Percentiles rank a stretch among this genome's conserved stretches.
phyloP scores from a whole-genome alignment of 2,888 invertebrate species.

The Cenopis cana region DNA sequence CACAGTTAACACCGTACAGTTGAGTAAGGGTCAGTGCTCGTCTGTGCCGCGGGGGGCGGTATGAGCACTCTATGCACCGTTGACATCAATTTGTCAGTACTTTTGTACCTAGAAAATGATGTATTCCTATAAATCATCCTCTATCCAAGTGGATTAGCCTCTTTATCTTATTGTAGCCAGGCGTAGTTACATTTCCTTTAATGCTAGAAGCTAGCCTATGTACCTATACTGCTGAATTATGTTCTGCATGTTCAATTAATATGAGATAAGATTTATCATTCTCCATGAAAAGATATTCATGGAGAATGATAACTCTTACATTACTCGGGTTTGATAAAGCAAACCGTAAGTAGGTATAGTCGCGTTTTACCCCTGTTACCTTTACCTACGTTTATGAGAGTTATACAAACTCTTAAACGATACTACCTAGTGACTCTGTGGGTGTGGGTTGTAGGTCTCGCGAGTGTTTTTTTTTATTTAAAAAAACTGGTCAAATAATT shows the following conservation, averaged over 20 bases:
- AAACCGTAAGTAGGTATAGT: neutral
- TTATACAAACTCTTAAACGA: neutral
- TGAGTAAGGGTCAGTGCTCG: slow-evolving; percentile 77
- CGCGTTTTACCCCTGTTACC: neutral
- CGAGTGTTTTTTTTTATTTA: no score
- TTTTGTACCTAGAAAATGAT: no score
- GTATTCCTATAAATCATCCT: neutral
- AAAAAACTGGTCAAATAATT: no score
- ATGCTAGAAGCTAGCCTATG: neutral
- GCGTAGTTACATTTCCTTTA: neutral
- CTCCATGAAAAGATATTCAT: no score
- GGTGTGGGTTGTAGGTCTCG: no score
- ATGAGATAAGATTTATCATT: no score
- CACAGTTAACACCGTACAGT: slow-evolving; percentile 77
- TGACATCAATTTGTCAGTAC: slow-evolving; percentile 40
- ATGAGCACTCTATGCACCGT: slow-evolving; percentile 41
- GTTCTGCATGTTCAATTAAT: no score
- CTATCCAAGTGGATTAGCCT: slow-evolving; percentile 15
- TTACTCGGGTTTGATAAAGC: neutral
- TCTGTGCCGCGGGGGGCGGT: slow-evolving; percentile 45
- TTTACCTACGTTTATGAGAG: neutral
- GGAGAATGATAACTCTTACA: no score
- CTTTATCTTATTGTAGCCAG: slow-evolving; percentile 7
- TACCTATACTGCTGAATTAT: neutral
- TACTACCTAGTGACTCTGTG: no score